Evolutionary conservation across 2,888 invertebrate genomes (phyloP).

Genomic region (Lycaena phlaeas): DNA sequence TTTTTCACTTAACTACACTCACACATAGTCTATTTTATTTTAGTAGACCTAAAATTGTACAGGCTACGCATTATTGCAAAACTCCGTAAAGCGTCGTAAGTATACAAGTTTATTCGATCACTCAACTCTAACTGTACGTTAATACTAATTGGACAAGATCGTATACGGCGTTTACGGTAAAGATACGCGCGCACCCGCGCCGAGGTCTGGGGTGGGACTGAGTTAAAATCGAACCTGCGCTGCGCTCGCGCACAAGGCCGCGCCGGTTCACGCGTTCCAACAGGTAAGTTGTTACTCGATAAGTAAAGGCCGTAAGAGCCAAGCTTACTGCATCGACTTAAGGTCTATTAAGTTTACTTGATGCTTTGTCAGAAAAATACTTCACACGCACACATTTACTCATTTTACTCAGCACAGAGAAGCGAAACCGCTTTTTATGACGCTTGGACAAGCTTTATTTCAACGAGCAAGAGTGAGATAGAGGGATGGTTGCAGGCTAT

Average conservation of each 20-base stretch:
- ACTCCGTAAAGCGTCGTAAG: slow-evolving; percentile 31
- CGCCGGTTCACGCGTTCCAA: slow-evolving; percentile 75
- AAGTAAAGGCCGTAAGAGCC: slow-evolving; percentile 50
- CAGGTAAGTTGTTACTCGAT: slow-evolving; percentile 60
- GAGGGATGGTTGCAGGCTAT: slow-evolving; percentile 54
- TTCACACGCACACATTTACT: slow-evolving; percentile 48
- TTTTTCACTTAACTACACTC: slow-evolving; percentile 50
- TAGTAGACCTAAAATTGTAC: slow-evolving; percentile 50
- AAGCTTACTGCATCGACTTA: slow-evolving; percentile 36
- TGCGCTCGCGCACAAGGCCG: slow-evolving; percentile 76
- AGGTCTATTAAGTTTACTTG: slow-evolving; percentile 38
- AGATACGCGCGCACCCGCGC: slow-evolving; percentile 51
- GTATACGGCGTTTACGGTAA: slow-evolving; percentile 38
- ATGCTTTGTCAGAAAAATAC: slow-evolving; percentile 65
- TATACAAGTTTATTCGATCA: slow-evolving; percentile 53
- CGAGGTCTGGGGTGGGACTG: slow-evolving; percentile 70
- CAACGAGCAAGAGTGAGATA: slow-evolving; percentile 48
- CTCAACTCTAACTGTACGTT: slow-evolving; percentile 70
- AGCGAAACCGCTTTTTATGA: slow-evolving; percentile 68
- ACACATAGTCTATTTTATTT: slow-evolving; percentile 56
- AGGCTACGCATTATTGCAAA: slow-evolving; percentile 30
- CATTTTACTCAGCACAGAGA: slow-evolving; percentile 38
- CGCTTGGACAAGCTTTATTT: slow-evolving; percentile 49
- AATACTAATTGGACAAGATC: slow-evolving; percentile 68
- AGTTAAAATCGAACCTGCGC: slow-evolving; percentile 58